Evolutionary conservation across 2,113 vertebrate genomes (phyloP).

Genomic region (Saiga tatarica): DNA sequence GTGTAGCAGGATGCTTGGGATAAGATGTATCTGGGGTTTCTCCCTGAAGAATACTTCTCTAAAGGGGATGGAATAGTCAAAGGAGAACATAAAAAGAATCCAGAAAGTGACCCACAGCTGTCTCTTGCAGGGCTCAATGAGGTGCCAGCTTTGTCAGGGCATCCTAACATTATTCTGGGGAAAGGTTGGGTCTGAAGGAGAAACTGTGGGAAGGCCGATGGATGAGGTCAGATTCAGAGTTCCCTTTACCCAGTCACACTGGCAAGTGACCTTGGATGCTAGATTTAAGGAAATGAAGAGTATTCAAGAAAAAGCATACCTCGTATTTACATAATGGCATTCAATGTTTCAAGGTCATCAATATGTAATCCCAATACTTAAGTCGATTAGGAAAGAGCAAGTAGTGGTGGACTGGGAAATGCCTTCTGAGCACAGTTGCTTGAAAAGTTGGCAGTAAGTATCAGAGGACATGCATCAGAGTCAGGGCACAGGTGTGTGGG

Average conservation of each 20-base stretch:
- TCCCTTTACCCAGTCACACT: not conserved
- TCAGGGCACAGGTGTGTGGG: not conserved
- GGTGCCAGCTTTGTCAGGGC: not conserved
- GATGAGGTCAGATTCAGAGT: not conserved
- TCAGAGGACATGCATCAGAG: not conserved
- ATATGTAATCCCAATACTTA: not conserved
- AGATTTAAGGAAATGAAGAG: slow-evolving; percentile 12
- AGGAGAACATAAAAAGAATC: not conserved
- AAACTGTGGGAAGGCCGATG: not conserved
- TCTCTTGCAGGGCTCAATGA: not conserved
- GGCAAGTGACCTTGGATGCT: not conserved
- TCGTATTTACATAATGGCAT: not conserved
- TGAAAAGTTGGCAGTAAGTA: not conserved
- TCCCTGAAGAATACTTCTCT: not conserved
- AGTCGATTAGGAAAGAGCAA: not conserved
- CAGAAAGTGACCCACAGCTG: not conserved
- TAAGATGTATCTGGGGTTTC: not conserved
- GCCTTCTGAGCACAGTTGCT: not conserved
- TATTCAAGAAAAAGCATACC: not conserved
- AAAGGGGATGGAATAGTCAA: not conserved
- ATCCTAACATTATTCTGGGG: not conserved
- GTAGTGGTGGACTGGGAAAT: not conserved
- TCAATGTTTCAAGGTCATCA: not conserved
- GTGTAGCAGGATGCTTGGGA: not conserved
- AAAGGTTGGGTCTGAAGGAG: not conserved